Conservation (phyloP, 2,888 invertebrate genomes). For the Drosophila antonietae region DNA sequence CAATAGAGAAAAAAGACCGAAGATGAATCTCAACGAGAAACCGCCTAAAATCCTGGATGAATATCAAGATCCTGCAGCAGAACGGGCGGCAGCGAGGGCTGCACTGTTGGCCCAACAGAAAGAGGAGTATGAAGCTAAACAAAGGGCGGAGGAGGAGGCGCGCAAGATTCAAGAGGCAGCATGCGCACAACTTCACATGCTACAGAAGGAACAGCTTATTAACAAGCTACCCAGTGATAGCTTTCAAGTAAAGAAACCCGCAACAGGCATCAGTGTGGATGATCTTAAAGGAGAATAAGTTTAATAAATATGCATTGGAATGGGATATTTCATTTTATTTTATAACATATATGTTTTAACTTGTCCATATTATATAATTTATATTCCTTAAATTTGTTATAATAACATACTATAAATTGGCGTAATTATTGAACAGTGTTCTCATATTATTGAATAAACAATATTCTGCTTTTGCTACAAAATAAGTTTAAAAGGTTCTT, state of each 20-base stretch:
- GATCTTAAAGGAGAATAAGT: constrained; percentile 18
- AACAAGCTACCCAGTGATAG: constrained; percentile 57
- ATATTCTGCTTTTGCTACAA: background rate
- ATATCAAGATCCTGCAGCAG: constrained; percentile 68
- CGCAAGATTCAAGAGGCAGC: constrained; percentile 77
- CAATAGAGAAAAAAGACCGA: constrained; percentile 39
- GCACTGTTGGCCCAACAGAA: constrained; percentile 74
- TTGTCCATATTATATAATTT: constrained; percentile 2
- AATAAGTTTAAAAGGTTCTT: background rate
- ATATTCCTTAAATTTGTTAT: background rate
- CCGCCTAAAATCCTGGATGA: constrained; percentile 57
- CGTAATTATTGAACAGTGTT: background rate
- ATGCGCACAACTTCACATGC: constrained; percentile 67
- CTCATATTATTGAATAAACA: constrained; percentile 3
- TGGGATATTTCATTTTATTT: background rate
- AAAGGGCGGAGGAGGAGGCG: constrained; percentile 68
- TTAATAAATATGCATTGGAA: no score
- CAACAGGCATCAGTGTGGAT: constrained; percentile 36
- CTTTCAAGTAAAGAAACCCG: constrained; percentile 55
- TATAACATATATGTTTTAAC: constrained; percentile 1
- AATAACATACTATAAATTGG: background rate
- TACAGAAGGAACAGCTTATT: constrained; percentile 59
- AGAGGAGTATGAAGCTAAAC: constrained; percentile 73
- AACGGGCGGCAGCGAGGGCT: constrained; percentile 75
- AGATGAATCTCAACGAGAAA: constrained; percentile 29